Evolutionary conservation across 2,113 vertebrate genomes (phyloP), one percentile per base, ranked within the genome.

Genomic region (Phyllopteryx taeniolatus): DNA sequence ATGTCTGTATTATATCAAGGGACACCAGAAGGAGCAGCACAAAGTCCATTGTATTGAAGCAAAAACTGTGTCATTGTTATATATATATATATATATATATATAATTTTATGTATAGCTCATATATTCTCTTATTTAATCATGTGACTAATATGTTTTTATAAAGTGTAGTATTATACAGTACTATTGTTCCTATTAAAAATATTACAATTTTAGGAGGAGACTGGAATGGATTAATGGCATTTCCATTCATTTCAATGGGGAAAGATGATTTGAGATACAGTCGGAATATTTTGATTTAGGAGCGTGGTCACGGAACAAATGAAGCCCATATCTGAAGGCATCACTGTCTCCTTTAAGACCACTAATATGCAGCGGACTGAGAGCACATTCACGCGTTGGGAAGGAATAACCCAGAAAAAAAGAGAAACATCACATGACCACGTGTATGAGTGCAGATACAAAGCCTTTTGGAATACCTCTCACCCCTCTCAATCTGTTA

Each of bases 381-480:
- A 49, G 65, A 69, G 74, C 72, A 80, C 54, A 72, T 65, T 78
- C 83, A 68, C 67, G 81, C 74, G 42, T 79, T 82, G 65, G 79
- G 83, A 20, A 56, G 53, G 8, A 83, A 87, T 86, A 91, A 88
- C 77, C 88, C 76, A 83, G 79, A 85, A 89, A 86, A 82, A 53
- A 68, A 42, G 39, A 67, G 66, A 67, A 63, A 67, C 85, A 75
- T 74, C 68, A 59, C 42, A 85, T 87, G 77, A 88, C 92, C 87
- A 91, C 81, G 85, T 91, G 87, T 87, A 80, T 79, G 82, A 78
- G 86, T 80, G 77, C 83, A 88, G 88, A 86, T 90, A 90, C 90
- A 91, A 92, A 91, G 76, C 90, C 88, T 84, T 85, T 77, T 85
- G 91, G 91, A 93, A 93, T 92, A 93, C 82, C 86, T 82, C 90